Percentiles rank a stretch among this genome's conserved stretches.
Conservation (phyloP, 2,113 vertebrate genomes). For the Colinus virginianus region DNA sequence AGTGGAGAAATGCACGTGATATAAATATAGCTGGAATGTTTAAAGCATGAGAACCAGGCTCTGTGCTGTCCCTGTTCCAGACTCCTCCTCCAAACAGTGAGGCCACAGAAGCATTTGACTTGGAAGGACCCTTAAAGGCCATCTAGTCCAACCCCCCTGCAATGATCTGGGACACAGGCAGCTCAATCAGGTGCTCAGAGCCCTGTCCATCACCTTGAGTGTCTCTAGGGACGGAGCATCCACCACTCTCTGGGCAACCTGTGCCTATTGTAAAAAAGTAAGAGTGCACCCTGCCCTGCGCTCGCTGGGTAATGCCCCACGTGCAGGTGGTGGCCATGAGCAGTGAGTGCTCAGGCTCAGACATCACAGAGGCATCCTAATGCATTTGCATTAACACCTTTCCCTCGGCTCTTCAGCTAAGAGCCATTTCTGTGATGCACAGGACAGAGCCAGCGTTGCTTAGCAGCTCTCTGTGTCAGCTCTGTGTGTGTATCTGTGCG, state of each 20-base stretch:
- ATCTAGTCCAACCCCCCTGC: no score
- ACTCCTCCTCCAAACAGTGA: no score
- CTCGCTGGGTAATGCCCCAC: not conserved
- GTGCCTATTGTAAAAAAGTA: no score
- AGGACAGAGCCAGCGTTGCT: not conserved
- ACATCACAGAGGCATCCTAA: not conserved
- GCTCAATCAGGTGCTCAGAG: no score
- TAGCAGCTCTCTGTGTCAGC: not conserved
- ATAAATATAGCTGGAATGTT: not conserved
- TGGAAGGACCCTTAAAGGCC: no score
- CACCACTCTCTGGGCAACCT: no score
- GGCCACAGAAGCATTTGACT: no score
- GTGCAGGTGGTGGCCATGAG: accelerated
- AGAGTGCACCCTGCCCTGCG: not conserved
- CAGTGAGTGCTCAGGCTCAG: not conserved
- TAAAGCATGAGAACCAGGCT: not conserved
- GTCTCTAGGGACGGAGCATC: no score
- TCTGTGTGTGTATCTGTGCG: not conserved
- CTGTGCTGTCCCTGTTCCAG: not conserved
- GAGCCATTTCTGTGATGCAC: not conserved
- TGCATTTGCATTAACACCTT: not conserved
- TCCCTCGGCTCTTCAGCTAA: not conserved
- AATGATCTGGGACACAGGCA: no score
- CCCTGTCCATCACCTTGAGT: no score
- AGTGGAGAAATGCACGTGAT: not conserved